Conservation (phyloP, 2,797 vertebrate genomes). For the Xiphophorus birchmanni region DNA sequence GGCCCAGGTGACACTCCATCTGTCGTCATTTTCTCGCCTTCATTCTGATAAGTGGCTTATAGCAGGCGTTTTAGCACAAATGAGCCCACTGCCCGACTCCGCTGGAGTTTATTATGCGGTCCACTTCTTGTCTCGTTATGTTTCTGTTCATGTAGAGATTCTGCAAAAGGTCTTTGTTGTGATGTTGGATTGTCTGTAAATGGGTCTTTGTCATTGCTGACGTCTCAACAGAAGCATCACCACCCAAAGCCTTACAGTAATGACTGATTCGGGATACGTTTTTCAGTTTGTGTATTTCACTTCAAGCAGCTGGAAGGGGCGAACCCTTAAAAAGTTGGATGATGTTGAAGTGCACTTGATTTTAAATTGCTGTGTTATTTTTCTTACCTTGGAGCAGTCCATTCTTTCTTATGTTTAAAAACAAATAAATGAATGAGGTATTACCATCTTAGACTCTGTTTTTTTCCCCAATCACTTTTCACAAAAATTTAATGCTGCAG, state of each 20-base stretch:
- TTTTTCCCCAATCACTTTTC: neutral
- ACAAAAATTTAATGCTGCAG: neutral
- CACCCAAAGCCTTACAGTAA: conserved; percentile 84
- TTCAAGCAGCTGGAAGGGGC: conserved; percentile 67
- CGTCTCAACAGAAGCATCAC: conserved; percentile 40
- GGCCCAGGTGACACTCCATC: conserved; percentile 45
- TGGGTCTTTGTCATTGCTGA: conserved; percentile 25
- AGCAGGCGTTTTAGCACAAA: conserved; percentile 72
- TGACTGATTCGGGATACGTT: conserved; percentile 65
- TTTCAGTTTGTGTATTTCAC: conserved; percentile 74
- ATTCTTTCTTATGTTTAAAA: conserved; percentile 79
- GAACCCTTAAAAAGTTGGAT: conserved; percentile 65
- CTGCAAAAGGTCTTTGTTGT: conserved; percentile 31
- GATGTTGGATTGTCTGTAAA: conserved; percentile 29
- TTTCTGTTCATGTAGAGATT: conserved; percentile 43
- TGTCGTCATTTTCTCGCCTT: conserved; percentile 28
- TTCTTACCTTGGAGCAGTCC: conserved; percentile 77
- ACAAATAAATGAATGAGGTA: conserved; percentile 82
- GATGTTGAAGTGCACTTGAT: conserved; percentile 84
- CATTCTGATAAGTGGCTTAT: conserved; percentile 33
- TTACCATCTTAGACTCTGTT: conserved; percentile 38
- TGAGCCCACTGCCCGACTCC: conserved; percentile 68
- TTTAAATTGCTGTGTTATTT: conserved; percentile 80
- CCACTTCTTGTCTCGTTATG: conserved; percentile 11
- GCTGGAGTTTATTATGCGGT: conserved; percentile 32